These are phyloP conservation scores for Frankliniella fusca DNA, from an alignment of 2,888 invertebrate species.

Conservation along the genomic window DNA sequence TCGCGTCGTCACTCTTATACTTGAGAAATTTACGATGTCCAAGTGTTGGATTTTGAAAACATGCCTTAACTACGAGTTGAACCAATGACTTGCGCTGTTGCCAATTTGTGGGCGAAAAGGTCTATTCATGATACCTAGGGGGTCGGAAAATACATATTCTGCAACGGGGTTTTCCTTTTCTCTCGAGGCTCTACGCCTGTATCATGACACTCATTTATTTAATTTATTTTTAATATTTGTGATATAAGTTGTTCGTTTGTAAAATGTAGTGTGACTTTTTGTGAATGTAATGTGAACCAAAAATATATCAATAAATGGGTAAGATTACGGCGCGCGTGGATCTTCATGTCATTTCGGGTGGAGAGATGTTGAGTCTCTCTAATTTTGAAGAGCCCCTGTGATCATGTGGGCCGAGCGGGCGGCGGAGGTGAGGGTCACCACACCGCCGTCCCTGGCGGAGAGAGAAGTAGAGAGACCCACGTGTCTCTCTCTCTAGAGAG, in stretches of 20 bases:
- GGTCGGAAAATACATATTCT: background rate
- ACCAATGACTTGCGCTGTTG: no score
- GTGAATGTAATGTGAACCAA: conserved; percentile 22
- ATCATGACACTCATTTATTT: conserved; percentile 23
- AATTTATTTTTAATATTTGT: conserved; percentile 22
- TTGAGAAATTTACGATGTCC: no score
- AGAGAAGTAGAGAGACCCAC: no score
- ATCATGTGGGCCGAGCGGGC: no score
- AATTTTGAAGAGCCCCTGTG: no score
- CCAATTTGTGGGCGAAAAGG: no score
- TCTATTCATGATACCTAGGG: background rate
- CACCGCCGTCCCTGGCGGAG: no score
- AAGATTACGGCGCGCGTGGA: background rate
- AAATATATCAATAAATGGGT: conserved; percentile 23
- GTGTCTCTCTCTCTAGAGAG: no score
- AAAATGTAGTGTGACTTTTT: conserved; percentile 18
- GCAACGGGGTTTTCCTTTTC: background rate
- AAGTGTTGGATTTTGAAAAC: background rate
- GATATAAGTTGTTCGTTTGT: conserved; percentile 26
- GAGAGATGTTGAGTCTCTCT: no score
- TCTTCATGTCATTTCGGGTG: no score
- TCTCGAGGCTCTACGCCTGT: background rate
- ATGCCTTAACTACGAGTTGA: background rate
- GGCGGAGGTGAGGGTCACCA: no score
- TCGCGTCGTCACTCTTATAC: no score